These are phyloP conservation scores for Ruditapes philippinarum DNA, from an alignment of 1,140 invertebrate genomes.

Conservation along the genomic window DNA sequence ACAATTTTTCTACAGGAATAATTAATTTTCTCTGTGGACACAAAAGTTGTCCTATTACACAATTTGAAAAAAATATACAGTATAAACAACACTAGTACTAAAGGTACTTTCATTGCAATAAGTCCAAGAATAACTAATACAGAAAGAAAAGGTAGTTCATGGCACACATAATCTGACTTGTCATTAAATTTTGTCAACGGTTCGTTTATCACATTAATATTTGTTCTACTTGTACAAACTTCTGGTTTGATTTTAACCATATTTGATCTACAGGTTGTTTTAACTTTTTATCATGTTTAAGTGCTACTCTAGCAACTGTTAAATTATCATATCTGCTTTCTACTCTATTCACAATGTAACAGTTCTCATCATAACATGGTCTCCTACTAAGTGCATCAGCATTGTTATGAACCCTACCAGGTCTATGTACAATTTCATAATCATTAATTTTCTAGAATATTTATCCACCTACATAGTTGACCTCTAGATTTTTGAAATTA, in stretches of 20 bases:
- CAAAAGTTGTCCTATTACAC: not conserved
- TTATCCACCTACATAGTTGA: slow-evolving; percentile 1
- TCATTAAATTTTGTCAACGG: too few relatives aligned
- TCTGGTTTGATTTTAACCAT: not conserved
- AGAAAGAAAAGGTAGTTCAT: not conserved
- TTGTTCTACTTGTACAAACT: not conserved
- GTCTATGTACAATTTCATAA: not conserved
- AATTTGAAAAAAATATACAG: not conserved
- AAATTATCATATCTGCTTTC: not conserved
- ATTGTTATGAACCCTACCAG: not conserved
- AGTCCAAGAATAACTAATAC: not conserved
- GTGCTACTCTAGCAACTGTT: not conserved
- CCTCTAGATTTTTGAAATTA: slow-evolving; percentile 22
- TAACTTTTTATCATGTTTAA: not conserved
- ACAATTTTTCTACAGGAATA: not conserved
- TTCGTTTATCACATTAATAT: not conserved
- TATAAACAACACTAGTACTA: not conserved
- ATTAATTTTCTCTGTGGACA: not conserved
- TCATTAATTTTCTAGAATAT: slow-evolving; percentile 23
- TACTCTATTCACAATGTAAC: slow-evolving; percentile 12
- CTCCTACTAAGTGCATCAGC: not conserved
- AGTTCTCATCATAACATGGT: slow-evolving; percentile 8
- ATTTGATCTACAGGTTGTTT: not conserved
- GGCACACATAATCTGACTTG: too few relatives aligned
- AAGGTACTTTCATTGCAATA: not conserved